These are phyloP conservation scores for Phortica variegata DNA, from an alignment of 1,140 invertebrate species.

Conservation along the genomic window DNA sequence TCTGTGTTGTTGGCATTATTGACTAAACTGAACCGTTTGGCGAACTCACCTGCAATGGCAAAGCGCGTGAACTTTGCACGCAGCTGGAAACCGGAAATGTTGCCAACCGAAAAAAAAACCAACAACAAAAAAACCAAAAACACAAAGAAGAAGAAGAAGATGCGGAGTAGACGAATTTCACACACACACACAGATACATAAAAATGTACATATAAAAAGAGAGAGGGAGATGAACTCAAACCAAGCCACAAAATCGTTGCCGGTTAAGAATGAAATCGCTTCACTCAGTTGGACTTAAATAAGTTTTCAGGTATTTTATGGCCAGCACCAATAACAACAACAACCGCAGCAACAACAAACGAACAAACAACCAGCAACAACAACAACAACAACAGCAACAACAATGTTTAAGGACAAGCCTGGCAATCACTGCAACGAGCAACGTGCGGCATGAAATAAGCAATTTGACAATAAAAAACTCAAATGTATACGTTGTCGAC, in stretches of 20 bases:
- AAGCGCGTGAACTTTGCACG: no score
- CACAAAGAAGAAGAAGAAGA: conserved; percentile 4
- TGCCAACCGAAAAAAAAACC: conserved; percentile 18
- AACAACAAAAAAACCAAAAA: conserved; percentile 10
- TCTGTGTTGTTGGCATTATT: no score
- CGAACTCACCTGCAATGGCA: no score
- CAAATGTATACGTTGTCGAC: not conserved
- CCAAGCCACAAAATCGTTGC: not conserved
- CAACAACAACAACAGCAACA: not conserved
- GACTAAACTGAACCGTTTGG: no score
- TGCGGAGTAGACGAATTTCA: conserved; percentile 10
- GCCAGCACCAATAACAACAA: not conserved
- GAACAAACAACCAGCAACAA: not conserved
- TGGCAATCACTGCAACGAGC: no score
- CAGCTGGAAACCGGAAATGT: no score
- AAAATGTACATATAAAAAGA: no score
- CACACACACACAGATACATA: conserved; percentile 42
- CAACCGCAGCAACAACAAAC: not conserved
- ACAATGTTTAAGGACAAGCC: conserved; percentile 7
- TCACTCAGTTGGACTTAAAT: conserved; percentile 13
- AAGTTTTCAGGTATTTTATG: conserved; percentile 17
- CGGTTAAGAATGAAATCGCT: conserved; percentile 16
- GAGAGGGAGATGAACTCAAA: no score
- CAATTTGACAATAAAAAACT: no score
- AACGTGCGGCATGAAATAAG: no score